Conservation (phyloP, 2,888 invertebrate genomes). For the Carcina quercana region DNA sequence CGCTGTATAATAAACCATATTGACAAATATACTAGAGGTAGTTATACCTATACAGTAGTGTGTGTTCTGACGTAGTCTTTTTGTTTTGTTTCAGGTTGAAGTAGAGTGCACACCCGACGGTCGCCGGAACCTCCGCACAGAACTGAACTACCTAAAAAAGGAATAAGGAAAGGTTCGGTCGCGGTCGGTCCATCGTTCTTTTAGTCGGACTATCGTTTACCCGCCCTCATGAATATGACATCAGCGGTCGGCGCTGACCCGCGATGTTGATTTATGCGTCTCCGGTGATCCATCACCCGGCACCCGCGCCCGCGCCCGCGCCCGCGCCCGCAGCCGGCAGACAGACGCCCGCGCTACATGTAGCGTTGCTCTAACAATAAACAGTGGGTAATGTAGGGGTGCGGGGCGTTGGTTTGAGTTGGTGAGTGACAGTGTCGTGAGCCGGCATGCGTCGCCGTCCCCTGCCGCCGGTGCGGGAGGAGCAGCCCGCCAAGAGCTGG, state of each 20-base stretch:
- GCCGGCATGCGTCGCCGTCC: constrained; percentile 70
- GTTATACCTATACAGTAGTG: too few species aligned
- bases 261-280: constrained; percentile 53
- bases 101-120: too few species aligned
- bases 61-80: too few species aligned
- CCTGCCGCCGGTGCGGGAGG: constrained; percentile 60
- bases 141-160: constrained; percentile 35
- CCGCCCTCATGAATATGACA: constrained; percentile 65
- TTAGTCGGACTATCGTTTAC: constrained; percentile 35
- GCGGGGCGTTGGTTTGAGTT: too few species aligned
- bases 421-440: too few species aligned
- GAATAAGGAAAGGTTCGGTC: constrained; percentile 34
- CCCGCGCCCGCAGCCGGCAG: constrained; percentile 58
- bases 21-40: too few species aligned
- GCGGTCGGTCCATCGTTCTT: constrained; percentile 22
- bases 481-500: constrained; percentile 46
- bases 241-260: constrained; percentile 48
- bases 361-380: too few species aligned
- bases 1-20: too few species aligned
- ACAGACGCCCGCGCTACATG: too few species aligned
- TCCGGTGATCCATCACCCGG: constrained; percentile 52
- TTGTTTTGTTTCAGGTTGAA: constrained; percentile 50
- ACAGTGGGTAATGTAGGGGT: too few species aligned
- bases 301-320: constrained; percentile 62
- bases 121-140: constrained; percentile 26